These are phyloP conservation scores for Opisthocomus hoazin DNA, from an alignment of 2,113 vertebrate species.

Conservation along the genomic window DNA sequence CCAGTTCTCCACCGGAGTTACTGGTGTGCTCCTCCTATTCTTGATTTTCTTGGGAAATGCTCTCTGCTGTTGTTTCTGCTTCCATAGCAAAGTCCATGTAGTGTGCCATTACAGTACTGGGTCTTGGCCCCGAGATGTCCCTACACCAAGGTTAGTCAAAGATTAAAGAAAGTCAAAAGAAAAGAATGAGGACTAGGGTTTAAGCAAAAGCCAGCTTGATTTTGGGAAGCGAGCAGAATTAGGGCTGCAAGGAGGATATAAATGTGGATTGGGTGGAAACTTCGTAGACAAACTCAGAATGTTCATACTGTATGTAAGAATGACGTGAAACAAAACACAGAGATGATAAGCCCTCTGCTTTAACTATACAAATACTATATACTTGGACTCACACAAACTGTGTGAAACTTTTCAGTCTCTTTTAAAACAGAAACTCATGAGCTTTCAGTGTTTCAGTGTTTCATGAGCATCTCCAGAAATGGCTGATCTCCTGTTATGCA, in stretches of 20 bases:
- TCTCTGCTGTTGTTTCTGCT: background rate
- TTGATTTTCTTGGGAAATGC: background rate
- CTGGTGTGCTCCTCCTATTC: background rate
- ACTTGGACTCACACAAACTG: background rate
- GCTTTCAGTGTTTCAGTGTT: background rate
- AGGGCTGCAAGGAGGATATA: background rate
- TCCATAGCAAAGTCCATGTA: background rate
- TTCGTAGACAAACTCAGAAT: background rate
- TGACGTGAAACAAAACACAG: background rate
- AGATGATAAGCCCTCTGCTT: background rate
- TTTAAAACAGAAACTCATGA: background rate
- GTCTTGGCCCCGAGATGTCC: background rate
- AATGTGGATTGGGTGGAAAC: background rate
- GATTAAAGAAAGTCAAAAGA: background rate
- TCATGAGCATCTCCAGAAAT: background rate
- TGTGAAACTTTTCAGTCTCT: background rate
- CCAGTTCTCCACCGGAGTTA: background rate
- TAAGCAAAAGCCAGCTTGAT: background rate
- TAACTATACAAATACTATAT: background rate
- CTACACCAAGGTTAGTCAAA: background rate
- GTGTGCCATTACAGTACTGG: background rate
- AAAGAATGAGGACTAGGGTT: background rate
- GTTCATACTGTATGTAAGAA: background rate
- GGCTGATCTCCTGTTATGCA: background rate
- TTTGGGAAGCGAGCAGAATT: background rate